These are phyloP conservation scores for Silurus aristotelis DNA, from an alignment of 2,797 vertebrate species.

Conservation along the genomic window DNA sequence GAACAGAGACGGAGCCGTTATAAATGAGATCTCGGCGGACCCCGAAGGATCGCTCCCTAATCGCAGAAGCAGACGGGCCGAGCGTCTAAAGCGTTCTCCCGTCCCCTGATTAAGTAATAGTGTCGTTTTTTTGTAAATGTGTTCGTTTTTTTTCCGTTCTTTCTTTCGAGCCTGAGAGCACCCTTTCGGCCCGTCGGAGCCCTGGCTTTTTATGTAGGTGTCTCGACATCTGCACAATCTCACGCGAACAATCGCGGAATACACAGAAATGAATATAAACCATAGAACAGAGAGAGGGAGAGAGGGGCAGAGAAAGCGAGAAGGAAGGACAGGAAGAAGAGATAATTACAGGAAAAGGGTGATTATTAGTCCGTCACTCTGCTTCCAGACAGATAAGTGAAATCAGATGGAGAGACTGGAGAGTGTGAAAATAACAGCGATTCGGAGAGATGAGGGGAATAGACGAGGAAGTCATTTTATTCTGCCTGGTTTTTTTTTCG, in stretches of 20 bases:
- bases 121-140: neutral
- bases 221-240: conserved; percentile 45
- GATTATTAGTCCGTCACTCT: conserved; percentile 56
- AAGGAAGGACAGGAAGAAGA: conserved; percentile 58
- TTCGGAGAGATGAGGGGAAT: neutral
- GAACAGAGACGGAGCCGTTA: conserved; percentile 44
- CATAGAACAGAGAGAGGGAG: conserved; percentile 56
- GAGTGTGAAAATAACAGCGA: conserved; percentile 34
- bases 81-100: neutral
- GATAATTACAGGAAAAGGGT: conserved; percentile 54
- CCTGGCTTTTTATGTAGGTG: conserved; percentile 46
- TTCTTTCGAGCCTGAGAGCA: conserved; percentile 19
- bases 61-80: conserved; percentile 43
- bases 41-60: conserved; percentile 31
- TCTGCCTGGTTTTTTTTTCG: neutral
- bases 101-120: conserved; percentile 28
- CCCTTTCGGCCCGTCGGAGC: conserved; percentile 48
- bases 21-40: conserved; percentile 42
- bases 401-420: conserved; percentile 44
- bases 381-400: conserved; percentile 54
- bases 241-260: conserved; percentile 43
- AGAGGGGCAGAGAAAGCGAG: conserved; percentile 61
- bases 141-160: conserved; percentile 30
- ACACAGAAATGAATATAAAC: conserved; percentile 36
- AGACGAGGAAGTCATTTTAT: neutral